Base-by-base conservation (phyloP, 2,113 vertebrate genomes). In the Arenaria interpres region DNA sequence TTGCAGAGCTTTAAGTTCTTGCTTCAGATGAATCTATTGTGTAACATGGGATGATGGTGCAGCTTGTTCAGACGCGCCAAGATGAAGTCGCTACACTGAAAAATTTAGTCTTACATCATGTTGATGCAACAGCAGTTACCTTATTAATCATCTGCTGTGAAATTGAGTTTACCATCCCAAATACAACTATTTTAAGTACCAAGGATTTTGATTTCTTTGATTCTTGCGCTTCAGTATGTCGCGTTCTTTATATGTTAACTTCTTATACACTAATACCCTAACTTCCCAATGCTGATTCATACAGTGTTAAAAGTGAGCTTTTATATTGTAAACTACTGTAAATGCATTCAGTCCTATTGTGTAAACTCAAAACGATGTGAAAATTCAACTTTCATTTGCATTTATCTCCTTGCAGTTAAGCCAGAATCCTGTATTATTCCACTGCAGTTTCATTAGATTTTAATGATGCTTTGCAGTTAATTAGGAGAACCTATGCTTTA, bases 381-480 rank as follows among this genome's bases (percentile, higher is more conserved):
- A 90, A 90, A 94, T 93, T 93, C 51, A 87, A n/a, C 48, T 89
- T 91, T 79, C 60, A 7, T 96, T 96, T 91, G 78, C 74, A 85
- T 96, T 93, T 77, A 69, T 97, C 56, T 89, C 41, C 78, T 94
- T 77, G 93, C 75, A 77, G 9, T 91, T 96, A 85, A 93, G 71
- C 89, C 74, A 81, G 94, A 96, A 68, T 53, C 73, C 45, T 94
- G 28, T 90, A 56, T 93, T 79, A 73, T 95, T 95, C 50, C 62
- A 39, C 71, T 85, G 23, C 20, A 53, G 73, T 90, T 96, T 95
- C 81, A 90, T 95, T 95, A 85, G 86, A 96, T 96, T 97, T 96
- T 97, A 97, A 96, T 89, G 90, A 89, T 90, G 76, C 85, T 92
- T 93, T 95, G 35, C 69, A 95, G 85, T 91, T 96, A 97, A 97